Conservation (phyloP, 2,113 vertebrate genomes). For the Tenrec ecaudatus region DNA sequence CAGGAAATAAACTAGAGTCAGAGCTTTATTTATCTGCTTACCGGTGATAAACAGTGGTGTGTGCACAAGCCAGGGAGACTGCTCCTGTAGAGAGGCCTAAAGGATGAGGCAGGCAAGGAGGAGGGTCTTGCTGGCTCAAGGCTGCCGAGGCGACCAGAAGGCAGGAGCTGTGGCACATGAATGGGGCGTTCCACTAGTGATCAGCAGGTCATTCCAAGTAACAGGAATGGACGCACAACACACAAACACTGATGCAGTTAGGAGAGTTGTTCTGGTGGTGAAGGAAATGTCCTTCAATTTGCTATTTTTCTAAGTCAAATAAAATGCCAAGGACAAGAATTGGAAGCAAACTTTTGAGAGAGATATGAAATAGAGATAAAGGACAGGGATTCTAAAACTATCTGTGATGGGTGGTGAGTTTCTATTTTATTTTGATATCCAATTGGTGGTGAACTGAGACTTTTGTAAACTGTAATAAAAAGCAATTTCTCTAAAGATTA, state of each 20-base stretch:
- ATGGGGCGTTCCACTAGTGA: too few species aligned
- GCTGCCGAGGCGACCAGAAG: too few species aligned
- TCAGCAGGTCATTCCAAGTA: background rate
- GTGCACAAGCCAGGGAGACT: background rate
- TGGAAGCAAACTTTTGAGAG: background rate
- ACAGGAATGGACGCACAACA: background rate
- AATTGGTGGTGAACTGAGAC: background rate
- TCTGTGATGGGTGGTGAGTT: background rate
- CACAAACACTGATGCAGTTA: background rate
- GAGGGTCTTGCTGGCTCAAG: background rate
- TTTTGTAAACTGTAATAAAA: background rate
- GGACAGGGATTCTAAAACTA: background rate
- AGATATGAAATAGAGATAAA: background rate
- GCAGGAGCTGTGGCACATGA: too few species aligned
- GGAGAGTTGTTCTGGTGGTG: background rate
- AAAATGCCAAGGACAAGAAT: background rate
- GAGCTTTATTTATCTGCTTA: background rate
- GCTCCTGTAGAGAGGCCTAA: background rate
- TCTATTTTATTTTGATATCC: background rate
- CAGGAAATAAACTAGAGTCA: background rate
- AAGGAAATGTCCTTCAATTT: background rate
- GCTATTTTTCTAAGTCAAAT: background rate
- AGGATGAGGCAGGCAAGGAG: background rate
- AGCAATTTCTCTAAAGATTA: too few species aligned
- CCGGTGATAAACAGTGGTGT: background rate